phyloP scores from a whole-genome alignment of 2,888 invertebrate species.

The Prostheceraeus crozeri region DNA sequence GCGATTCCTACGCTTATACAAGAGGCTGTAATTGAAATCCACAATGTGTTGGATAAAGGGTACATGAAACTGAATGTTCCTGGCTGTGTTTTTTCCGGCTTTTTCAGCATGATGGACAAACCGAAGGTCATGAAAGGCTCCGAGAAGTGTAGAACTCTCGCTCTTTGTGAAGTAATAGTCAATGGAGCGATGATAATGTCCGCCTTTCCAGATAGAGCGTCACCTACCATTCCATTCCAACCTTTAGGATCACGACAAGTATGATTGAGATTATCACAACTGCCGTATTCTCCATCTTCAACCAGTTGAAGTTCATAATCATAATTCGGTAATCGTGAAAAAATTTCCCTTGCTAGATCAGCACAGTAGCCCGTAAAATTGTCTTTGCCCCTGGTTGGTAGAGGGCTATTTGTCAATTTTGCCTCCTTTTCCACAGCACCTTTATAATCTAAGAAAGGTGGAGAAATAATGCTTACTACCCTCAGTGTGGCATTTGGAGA shows the following conservation, averaged over 20 bases:
- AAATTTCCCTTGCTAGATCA: slow-evolving; percentile 74
- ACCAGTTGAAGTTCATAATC: slow-evolving; percentile 77
- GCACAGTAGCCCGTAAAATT: slow-evolving; percentile 77
- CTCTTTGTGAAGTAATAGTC: slow-evolving; percentile 39
- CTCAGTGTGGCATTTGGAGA: slow-evolving; percentile 9
- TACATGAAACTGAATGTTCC: slow-evolving; percentile 38
- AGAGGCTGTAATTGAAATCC: slow-evolving; percentile 35
- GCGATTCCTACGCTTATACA: slow-evolving; percentile 29
- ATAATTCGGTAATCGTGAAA: slow-evolving; percentile 71
- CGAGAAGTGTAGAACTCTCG: slow-evolving; percentile 38
- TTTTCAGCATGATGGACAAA: slow-evolving; percentile 40
- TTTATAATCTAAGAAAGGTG: slow-evolving; percentile 22
- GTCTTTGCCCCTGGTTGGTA: slow-evolving; percentile 32
- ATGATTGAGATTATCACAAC: slow-evolving; percentile 62
- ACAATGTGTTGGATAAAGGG: slow-evolving; percentile 34
- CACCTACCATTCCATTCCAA: slow-evolving; percentile 73
- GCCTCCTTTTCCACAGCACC: neutral
- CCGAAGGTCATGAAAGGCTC: slow-evolving; percentile 41
- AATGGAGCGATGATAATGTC: slow-evolving; percentile 38
- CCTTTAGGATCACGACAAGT: too few relatives aligned
- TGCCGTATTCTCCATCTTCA: slow-evolving; percentile 75
- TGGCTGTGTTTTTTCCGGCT: slow-evolving; percentile 39
- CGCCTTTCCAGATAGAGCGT: slow-evolving; percentile 35
- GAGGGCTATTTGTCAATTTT: neutral
- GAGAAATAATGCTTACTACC: slow-evolving; percentile 19